Base-by-base conservation (phyloP, 2,113 vertebrate species). In the Psittacula cyanocephala region DNA sequence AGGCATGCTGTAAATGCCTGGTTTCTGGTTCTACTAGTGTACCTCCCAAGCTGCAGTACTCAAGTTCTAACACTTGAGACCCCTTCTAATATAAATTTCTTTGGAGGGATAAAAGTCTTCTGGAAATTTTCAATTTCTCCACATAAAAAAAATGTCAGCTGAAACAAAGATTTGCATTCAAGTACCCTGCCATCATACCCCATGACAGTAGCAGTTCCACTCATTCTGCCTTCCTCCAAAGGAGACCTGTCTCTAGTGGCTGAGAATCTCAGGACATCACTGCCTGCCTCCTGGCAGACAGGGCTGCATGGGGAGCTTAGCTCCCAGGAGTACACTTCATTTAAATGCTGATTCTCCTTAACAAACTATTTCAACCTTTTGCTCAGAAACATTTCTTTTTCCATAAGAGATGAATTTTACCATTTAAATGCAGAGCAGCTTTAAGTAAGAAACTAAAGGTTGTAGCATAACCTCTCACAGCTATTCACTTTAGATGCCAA, bases 391-490 rank as follows among this genome's bases (percentile, higher is more conserved):
- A 37, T 68, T 81, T 87, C 6, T 64, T 88, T 70, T 88, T 78
- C 49, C 37, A 4, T 35, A 53, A 39, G 62, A 62, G 53, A 83
- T 17, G 4, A 50, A 83, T 86, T 88, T 83, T 83, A 70, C 27
- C 50, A 50, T 6, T 64, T 52, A 92, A 94, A 95, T 29, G 33
- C 17, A 71, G 47, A 70, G 57, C n/a, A 75, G 39, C 13, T 88
- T 91, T 84, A 84, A 78, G 84, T 28, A 22, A 64, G 69, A 75
- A 95, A 81, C 28, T 63, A 46, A 90, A 94, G 37, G 25, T 80
- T 81, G 83, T 47, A 31, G 19, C 15, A 49, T 62, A 90, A 86
- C 60, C 39, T 88, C 80, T 81, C 23, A 27, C 7, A 35, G 75
- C 57, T 68, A 78, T 2, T 72, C 46, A 44, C 46, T 94, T 88